Base-by-base conservation (phyloP, 2,888 invertebrate species). In the Agriotes lineatus region DNA sequence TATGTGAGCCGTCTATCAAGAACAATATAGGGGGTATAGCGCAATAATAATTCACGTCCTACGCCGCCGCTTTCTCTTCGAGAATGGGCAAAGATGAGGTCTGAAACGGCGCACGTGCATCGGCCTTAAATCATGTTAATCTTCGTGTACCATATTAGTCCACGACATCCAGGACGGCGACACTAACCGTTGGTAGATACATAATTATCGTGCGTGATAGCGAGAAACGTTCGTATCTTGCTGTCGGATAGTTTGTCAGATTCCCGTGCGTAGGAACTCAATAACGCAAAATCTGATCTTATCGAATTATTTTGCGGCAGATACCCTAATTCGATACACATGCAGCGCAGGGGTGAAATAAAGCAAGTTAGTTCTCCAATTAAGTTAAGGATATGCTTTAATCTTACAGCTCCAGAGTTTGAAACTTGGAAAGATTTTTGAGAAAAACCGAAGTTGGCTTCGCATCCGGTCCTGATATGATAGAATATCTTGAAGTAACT, bases 51-150 rank as follows among this genome's bases (percentile, higher is more conserved):
- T 37, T 66, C 39, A 69, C 68, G 39, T 42, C 69, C 69, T 39
- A 71, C 71, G 54, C 62, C 10, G 39, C 42, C 14, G 71, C 64
- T 71, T 71, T 71, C 71, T 69, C 71, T 52, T 57, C 65, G 52
- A 64, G 52, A 67, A 68, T 70, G 70, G 67, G 39, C 70, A 67
- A 57, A 52, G 67, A 61, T 52, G 35, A 63, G 35, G 54, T 39
- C 22, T 39, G 45, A 63, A 59, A 54, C 39, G 44, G 65, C 45
- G 59, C 69, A 64, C 60, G 69, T 69, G 60, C 69, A 60, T 68
- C 58, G 48, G 59, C 60, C 52, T 62, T 63, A 63, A 68, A 68
- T 68, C 61, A 63, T 68, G 58, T 58, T 68, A 63, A 68, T 68
- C 63, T 52, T 33, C 14, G 14, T 52, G 52, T 57, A 45, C 68